A percentile compares a stretch with the other conserved stretches of the same genome.
phyloP scores from a whole-genome alignment of 1,140 invertebrate genomes.

The Venustaconcha ellipsiformis region DNA sequence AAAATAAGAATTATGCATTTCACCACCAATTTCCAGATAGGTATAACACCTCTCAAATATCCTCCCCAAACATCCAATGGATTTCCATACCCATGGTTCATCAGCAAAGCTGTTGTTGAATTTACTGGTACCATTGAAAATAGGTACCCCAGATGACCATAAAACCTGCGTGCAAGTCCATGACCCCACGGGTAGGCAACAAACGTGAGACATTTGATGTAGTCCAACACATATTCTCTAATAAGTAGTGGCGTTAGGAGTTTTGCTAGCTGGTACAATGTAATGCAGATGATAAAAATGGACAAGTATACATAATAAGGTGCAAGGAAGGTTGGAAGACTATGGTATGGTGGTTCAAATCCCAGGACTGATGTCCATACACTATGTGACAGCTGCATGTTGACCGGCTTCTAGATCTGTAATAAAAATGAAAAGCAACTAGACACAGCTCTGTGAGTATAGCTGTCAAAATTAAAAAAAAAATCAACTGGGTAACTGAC shows the following conservation, averaged over 20 bases:
- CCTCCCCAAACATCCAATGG: conserved; percentile 18
- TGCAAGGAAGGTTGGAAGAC: conserved; percentile 19
- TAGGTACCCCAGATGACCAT: conserved; percentile 20
- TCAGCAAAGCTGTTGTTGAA: conserved; percentile 2
- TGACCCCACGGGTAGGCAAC: conserved; percentile 26
- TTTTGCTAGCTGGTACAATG: conserved; percentile 10
- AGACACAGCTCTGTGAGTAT: too few species aligned
- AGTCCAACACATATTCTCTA: conserved; percentile 12
- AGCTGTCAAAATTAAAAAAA: too few species aligned
- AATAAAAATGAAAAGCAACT: too few species aligned
- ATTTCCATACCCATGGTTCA: conserved; percentile 13
- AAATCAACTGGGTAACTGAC: too few species aligned
- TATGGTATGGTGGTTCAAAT: too few species aligned
- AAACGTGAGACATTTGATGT: conserved; percentile 19
- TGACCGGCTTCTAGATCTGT: too few species aligned
- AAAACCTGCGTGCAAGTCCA: conserved; percentile 23
- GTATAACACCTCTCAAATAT: conserved; percentile 16
- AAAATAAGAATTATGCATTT: conserved; percentile 15
- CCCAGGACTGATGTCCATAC: too few species aligned
- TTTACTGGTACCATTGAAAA: conserved; percentile 15
- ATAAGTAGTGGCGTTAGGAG: conserved; percentile 5
- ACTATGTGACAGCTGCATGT: too few species aligned
- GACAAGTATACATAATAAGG: conserved; percentile 20
- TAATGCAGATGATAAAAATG: conserved; percentile 9
- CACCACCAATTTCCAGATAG: conserved; percentile 19